These are phyloP conservation scores for Cerceris ruficornis DNA, from an alignment of 2,888 invertebrate species.

Conservation along the genomic window DNA sequence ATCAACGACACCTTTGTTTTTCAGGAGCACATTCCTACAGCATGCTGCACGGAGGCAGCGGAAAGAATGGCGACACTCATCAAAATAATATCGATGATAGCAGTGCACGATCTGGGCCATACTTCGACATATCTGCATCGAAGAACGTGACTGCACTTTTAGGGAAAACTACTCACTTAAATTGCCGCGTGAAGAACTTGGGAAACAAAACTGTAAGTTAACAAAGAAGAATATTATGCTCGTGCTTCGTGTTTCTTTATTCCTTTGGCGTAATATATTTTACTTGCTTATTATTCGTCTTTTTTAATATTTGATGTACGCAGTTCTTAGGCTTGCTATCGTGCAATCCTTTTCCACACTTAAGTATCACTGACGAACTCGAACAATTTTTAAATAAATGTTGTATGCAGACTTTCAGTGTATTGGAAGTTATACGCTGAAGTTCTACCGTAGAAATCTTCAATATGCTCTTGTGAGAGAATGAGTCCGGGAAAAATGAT, in stretches of 20 bases:
- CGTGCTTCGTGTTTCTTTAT: background rate
- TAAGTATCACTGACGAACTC: too few relatives aligned
- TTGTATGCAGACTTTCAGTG: too few relatives aligned
- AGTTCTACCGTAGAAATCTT: too few relatives aligned
- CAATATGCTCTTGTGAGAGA: too few relatives aligned
- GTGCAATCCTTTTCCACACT: too few relatives aligned
- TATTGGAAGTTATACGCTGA: too few relatives aligned
- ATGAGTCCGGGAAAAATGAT: too few relatives aligned
- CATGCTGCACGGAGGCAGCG: constrained; percentile 71
- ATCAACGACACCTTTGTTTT: constrained; percentile 50
- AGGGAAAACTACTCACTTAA: constrained; percentile 94
- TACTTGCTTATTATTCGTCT: too few relatives aligned
- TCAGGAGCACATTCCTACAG: constrained; percentile 74
- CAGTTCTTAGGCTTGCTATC: too few relatives aligned
- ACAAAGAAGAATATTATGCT: background rate
- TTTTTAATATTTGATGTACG: too few relatives aligned
- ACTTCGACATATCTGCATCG: constrained; percentile 89
- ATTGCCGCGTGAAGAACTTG: constrained; percentile 94
- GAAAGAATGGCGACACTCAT: constrained; percentile 80
- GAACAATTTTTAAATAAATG: too few relatives aligned
- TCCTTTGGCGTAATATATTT: too few relatives aligned
- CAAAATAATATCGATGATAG: constrained; percentile 79
- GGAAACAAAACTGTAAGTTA: constrained; percentile 93
- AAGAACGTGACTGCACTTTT: constrained; percentile 92
- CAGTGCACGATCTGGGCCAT: constrained; percentile 86